phyloP scores from a whole-genome alignment of 2,888 invertebrate species.

The Lissocephala sabroskyi region DNA sequence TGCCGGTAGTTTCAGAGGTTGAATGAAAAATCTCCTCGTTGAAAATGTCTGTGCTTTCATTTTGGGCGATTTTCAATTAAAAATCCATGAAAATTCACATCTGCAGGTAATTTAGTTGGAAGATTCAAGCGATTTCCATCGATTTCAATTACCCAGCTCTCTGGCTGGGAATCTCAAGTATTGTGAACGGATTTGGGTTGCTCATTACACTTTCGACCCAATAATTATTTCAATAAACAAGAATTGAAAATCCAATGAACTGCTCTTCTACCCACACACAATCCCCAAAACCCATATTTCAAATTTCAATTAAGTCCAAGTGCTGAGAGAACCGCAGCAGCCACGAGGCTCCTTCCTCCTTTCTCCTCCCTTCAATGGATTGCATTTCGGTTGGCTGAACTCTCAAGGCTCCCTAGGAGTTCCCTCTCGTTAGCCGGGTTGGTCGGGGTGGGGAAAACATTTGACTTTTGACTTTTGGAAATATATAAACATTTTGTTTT shows the following conservation, averaged over 20 bases:
- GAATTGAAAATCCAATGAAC: slow-evolving; percentile 51
- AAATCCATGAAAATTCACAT: slow-evolving; percentile 30
- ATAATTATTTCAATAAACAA: slow-evolving; percentile 64
- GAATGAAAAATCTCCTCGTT: too few species aligned
- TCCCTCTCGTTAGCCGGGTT: too few species aligned
- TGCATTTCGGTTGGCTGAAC: too few species aligned
- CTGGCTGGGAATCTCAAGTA: too few species aligned
- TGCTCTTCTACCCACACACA: slow-evolving; percentile 64
- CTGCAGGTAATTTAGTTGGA: slow-evolving; percentile 38
- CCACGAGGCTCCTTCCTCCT: neutral
- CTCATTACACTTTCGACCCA: slow-evolving; percentile 53
- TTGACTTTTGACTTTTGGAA: slow-evolving; percentile 59
- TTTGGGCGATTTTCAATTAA: slow-evolving; percentile 27
- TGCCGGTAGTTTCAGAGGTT: too few species aligned
- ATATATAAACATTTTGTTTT: slow-evolving; percentile 57
- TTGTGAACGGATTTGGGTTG: slow-evolving; percentile 31
- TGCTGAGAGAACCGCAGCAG: slow-evolving; percentile 52
- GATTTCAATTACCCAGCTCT: too few species aligned
- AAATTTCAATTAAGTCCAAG: slow-evolving; percentile 69
- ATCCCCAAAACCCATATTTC: slow-evolving; percentile 68
- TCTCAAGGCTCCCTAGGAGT: neutral
- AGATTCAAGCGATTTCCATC: neutral
- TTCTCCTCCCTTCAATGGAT: neutral
- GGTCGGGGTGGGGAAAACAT: too few species aligned
- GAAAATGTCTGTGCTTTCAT: too few species aligned